Evolutionary conservation across 2,797 vertebrate genomes (phyloP).

Genomic region (Todus mexicanus): DNA sequence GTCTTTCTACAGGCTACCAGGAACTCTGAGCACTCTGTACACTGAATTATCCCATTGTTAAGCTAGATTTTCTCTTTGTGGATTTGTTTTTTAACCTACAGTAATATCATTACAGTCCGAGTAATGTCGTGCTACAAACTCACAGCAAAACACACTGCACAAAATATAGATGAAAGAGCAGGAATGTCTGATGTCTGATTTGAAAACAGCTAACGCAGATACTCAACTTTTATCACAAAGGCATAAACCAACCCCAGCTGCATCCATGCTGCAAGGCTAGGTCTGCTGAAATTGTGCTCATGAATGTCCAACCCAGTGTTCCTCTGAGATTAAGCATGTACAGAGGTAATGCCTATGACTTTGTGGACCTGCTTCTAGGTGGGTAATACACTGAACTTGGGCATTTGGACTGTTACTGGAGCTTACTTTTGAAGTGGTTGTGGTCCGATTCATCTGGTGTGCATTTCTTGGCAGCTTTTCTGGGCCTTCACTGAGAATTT

Average conservation of each 20-base stretch:
- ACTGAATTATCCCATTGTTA: background rate
- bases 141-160: background rate
- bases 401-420: background rate
- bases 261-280: background rate
- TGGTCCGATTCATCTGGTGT: background rate
- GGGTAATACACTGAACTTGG: background rate
- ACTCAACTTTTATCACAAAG: background rate
- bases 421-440: background rate
- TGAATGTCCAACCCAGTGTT: background rate
- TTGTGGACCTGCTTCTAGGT: background rate
- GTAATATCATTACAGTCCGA: background rate
- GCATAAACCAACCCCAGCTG: background rate
- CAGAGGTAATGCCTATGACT: background rate
- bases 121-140: background rate
- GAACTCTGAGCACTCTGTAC: background rate
- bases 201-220: background rate
- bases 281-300: background rate
- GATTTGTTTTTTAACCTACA: background rate
- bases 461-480: background rate
- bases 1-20: background rate
- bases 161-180: background rate
- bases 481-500: background rate
- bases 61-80: background rate
- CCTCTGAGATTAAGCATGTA: background rate
- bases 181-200: background rate